Percentiles rank a stretch among this genome's conserved stretches.
Evolutionary conservation across 2,888 invertebrate genomes (phyloP).

Genomic region (Flexamia atlantica): DNA sequence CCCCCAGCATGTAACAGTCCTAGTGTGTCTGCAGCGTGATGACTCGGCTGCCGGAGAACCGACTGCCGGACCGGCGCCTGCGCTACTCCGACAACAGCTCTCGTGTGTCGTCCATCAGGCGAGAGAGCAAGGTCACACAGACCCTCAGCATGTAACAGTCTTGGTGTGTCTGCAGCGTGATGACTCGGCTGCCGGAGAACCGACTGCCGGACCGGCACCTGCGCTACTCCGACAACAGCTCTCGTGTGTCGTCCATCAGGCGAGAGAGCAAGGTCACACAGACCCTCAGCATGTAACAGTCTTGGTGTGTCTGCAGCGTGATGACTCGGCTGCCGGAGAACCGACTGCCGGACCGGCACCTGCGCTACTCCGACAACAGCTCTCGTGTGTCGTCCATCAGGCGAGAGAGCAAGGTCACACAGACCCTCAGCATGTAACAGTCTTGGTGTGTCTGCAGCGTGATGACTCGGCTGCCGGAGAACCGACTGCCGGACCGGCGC

Average conservation of each 20-base stretch:
- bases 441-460: conserved; percentile 19
- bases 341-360: too few species aligned
- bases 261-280: conserved; percentile 88
- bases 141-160: conserved; percentile 82
- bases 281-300: conserved; percentile 74
- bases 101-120: conserved; percentile 76
- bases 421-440: not conserved
- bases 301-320: conserved; percentile 75
- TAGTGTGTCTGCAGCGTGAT: conserved; percentile 75
- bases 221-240: not conserved
- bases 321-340: too few species aligned
- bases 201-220: too few species aligned
- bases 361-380: not conserved
- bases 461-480: conserved; percentile 62
- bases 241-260: too few species aligned
- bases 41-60: conserved; percentile 52
- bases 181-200: too few species aligned
- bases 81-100: conserved; percentile 72
- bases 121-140: conserved; percentile 93
- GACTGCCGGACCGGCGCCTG: conserved; percentile 72
- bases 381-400: too few species aligned
- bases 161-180: too few species aligned
- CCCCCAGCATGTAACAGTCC: conserved; percentile 72
- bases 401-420: too few species aligned
- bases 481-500: conserved; percentile 69